Base-by-base conservation (phyloP, 92 coral and sea anemone species). In the Galaxea fascicularis region DNA sequence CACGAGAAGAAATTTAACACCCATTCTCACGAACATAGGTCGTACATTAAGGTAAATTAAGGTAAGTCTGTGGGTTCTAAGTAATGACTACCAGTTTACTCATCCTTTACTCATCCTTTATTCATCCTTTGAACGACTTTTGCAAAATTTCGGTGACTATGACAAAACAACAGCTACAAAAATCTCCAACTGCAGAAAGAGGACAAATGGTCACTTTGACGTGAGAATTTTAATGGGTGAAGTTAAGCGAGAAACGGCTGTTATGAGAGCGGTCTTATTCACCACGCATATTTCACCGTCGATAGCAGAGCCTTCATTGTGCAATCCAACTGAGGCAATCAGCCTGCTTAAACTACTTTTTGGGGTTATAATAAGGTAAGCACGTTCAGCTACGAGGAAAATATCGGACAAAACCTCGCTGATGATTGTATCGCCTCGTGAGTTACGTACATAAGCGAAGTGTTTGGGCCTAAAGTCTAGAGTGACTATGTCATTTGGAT, bases 201-300 rank as follows among this genome's bases (percentile, higher is more conserved):
- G n/a, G n/a, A n/a, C n/a, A n/a, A n/a, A n/a, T n/a, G n/a, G n/a
- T n/a, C n/a, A n/a, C n/a, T n/a, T n/a, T n/a, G n/a, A n/a, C n/a
- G n/a, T n/a, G n/a, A n/a, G n/a, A n/a, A n/a, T n/a, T n/a, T n/a
- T n/a, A n/a, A n/a, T n/a, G n/a, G n/a, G n/a, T n/a, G n/a, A n/a
- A 27, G 6, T n/a, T n/a, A 70, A 30, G 44, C 71, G 71, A 24
- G 24, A 1, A 17, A 68, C 10, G 52, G 26, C 16, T 69, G 31
- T 69, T 16, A 12, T 52, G 18, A 72, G 18, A 1, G 16, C 13
- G 30, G 81, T 62, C 76, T 63, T 46, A 39, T 80, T 87, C 0
- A 81, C 72, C 1, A 35, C 17, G 73, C 91, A 88, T 1, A 17
- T 26, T 63, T 88, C 91, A 10, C 91, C 91, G 69, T 88, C 78